These are phyloP conservation scores for Alauda arvensis DNA, from an alignment of 2,797 vertebrate species.

Conservation along the genomic window DNA sequence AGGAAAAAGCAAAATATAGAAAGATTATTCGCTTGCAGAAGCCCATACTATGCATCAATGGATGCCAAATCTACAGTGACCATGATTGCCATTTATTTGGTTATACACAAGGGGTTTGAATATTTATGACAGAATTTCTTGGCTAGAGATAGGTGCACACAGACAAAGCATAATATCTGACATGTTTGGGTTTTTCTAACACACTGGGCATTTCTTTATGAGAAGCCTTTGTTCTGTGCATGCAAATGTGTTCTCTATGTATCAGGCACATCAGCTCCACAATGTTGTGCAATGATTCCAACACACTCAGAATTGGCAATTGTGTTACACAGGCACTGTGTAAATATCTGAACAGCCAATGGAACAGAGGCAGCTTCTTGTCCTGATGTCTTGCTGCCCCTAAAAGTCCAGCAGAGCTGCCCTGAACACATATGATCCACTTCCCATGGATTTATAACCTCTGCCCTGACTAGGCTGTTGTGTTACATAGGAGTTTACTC, in stretches of 20 bases:
- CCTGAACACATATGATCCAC: accelerated
- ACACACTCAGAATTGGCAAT: neutral
- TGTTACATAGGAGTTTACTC: neutral
- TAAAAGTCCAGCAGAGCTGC: neutral
- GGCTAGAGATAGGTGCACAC: neutral
- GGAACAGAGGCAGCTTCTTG: neutral
- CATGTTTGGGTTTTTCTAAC: neutral
- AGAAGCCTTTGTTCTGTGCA: neutral
- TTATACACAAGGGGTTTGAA: neutral
- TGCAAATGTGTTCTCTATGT: neutral
- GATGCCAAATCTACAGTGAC: neutral
- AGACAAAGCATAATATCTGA: neutral
- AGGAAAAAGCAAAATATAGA: neutral
- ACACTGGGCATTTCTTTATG: neutral
- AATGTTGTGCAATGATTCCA: neutral
- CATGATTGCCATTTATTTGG: neutral
- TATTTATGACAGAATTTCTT: neutral
- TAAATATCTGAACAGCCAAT: neutral
- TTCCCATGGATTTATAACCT: neutral
- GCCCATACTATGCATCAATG: neutral
- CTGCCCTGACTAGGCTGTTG: neutral
- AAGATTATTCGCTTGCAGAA: neutral
- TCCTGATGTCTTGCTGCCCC: neutral
- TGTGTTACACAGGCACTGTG: neutral
- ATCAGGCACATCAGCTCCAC: neutral